phyloP scores from a whole-genome alignment of 1,140 invertebrate species.

The Eubasilissa regina region DNA sequence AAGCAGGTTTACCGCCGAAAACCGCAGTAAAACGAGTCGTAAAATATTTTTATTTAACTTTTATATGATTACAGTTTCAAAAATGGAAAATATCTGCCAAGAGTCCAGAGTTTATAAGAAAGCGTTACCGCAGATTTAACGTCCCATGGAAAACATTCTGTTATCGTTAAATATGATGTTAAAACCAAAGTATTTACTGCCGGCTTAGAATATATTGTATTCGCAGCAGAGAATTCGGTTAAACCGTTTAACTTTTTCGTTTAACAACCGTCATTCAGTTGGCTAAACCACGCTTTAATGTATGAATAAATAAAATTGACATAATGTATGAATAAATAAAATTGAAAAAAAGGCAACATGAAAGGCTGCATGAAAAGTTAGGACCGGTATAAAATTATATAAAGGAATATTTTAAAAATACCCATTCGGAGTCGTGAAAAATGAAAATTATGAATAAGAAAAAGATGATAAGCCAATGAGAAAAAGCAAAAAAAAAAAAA shows the following conservation, averaged over 20 bases:
- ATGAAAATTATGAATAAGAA: too few relatives aligned
- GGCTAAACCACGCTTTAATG: background rate
- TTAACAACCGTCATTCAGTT: constrained; percentile 24
- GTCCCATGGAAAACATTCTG: constrained; percentile 17
- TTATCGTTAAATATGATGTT: constrained; percentile 5
- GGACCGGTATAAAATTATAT: too few relatives aligned
- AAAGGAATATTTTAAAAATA: too few relatives aligned
- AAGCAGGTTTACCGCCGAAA: too few relatives aligned
- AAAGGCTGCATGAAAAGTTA: too few relatives aligned
- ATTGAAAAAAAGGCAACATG: background rate
- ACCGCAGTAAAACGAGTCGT: too few relatives aligned
- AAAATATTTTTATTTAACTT: too few relatives aligned
- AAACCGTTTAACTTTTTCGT: constrained; percentile 27
- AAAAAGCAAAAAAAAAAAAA: too few relatives aligned
- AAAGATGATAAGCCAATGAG: too few relatives aligned
- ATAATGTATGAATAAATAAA: constrained; percentile 21
- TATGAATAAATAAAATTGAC: too few relatives aligned
- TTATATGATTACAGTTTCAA: background rate
- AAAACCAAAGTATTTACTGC: constrained; percentile 37
- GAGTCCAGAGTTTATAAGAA: background rate
- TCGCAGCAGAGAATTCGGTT: constrained; percentile 14
- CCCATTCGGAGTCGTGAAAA: too few relatives aligned
- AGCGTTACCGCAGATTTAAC: constrained; percentile 22
- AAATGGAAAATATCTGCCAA: background rate
- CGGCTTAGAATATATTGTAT: constrained; percentile 23